Percentiles rank a stretch among this genome's conserved stretches.
phyloP scores from a whole-genome alignment of 2,888 invertebrate species.

The Drosophila flavopinicola region DNA sequence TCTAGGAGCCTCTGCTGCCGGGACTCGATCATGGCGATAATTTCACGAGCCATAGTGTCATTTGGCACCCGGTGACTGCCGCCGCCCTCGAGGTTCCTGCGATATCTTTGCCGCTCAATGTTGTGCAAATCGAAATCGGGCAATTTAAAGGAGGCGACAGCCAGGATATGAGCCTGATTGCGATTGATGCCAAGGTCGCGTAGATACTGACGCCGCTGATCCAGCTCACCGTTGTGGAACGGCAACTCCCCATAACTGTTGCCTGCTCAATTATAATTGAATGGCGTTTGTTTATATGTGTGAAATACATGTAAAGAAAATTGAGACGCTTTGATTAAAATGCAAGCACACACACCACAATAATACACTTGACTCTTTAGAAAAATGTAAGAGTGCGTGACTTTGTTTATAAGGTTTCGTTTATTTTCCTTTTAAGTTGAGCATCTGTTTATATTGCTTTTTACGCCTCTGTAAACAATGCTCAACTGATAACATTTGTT shows the following conservation, averaged over 20 bases:
- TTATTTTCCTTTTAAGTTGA: conserved; percentile 32
- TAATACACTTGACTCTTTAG: conserved; percentile 19
- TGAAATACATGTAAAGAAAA: conserved; percentile 41
- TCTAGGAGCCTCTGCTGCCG: neutral
- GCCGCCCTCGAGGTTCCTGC: conserved; percentile 40
- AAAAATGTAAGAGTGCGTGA: neutral
- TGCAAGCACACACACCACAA: conserved; percentile 1
- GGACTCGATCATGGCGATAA: conserved; percentile 26
- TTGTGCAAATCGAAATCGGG: conserved; percentile 46
- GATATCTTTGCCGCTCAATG: conserved; percentile 33
- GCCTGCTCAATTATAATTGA: conserved; percentile 15
- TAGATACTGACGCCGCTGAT: conserved; percentile 47
- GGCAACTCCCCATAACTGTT: neutral
- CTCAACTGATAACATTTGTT: conserved; percentile 9
- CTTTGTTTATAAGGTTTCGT: conserved; percentile 6
- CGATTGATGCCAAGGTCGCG: conserved; percentile 44
- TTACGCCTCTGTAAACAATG: conserved; percentile 33
- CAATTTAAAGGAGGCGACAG: conserved; percentile 28
- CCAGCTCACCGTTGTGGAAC: conserved; percentile 18
- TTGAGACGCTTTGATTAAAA: conserved; percentile 41
- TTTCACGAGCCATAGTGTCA: conserved; percentile 25
- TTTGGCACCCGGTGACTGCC: conserved; percentile 38
- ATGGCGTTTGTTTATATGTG: conserved; percentile 8
- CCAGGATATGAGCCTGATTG: conserved; percentile 36
- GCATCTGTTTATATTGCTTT: conserved; percentile 36